Conservation (phyloP, 1,140 invertebrate genomes). For the Leucophenga varia region DNA sequence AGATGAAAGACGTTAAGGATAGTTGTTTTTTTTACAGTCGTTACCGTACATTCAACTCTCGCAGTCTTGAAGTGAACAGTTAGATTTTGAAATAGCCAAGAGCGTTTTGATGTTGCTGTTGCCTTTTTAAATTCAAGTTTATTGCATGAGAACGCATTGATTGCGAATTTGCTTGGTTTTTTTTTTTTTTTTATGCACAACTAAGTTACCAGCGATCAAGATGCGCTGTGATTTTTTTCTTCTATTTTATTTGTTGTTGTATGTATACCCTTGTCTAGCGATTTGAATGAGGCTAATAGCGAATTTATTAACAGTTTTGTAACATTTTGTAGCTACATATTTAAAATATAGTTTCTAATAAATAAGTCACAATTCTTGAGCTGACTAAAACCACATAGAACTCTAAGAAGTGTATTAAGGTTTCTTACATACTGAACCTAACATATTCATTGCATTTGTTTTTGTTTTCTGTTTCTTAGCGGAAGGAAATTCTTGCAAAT, state of each 20-base stretch:
- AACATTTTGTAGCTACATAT: no score
- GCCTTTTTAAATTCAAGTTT: conserved; percentile 41
- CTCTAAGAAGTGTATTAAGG: no score
- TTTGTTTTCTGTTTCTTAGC: no score
- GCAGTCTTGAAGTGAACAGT: conserved; percentile 47
- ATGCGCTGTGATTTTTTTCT: background rate
- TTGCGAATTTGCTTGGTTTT: conserved; percentile 5
- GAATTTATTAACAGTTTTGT: no score
- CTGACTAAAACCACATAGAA: no score
- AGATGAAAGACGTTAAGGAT: no score
- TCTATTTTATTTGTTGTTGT: conserved; percentile 18
- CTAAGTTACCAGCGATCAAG: background rate
- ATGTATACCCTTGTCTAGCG: conserved; percentile 30
- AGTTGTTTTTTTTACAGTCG: no score
- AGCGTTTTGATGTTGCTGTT: conserved; percentile 19
- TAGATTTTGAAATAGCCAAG: conserved; percentile 52
- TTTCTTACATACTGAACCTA: no score
- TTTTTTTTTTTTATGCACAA: conserved; percentile 16
- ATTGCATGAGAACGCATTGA: conserved; percentile 38
- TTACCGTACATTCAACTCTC: conserved; percentile 50
- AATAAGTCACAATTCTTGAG: no score
- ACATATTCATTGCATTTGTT: no score
- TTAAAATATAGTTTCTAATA: no score
- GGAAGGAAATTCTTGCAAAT: conserved; percentile 42
- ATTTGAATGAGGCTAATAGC: no score